Conservation (phyloP, 2,888 invertebrate species). For the Drosophila macrospina region DNA sequence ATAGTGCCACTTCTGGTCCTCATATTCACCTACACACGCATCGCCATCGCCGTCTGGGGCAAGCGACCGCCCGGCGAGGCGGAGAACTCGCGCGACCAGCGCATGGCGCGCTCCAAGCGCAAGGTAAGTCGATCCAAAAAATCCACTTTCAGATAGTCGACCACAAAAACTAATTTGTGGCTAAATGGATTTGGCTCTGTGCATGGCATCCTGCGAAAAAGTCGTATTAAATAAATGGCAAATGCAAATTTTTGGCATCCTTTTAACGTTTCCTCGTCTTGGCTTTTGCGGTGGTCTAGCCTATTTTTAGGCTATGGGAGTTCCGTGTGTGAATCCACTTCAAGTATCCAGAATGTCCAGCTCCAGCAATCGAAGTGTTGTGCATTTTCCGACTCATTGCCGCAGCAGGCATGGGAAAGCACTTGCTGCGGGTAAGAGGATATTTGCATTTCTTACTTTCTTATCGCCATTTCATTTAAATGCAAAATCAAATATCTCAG, state of each 20-base stretch:
- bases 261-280: conserved; percentile 15
- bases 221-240: conserved; percentile 43
- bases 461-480: conserved; percentile 30
- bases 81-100: conserved; percentile 91
- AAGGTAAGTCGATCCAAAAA: conserved; percentile 88
- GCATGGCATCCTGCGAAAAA: conserved; percentile 15
- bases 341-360: conserved; percentile 17
- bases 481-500: conserved; percentile 25
- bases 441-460: conserved; percentile 39
- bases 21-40: conserved; percentile 93
- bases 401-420: conserved; percentile 16
- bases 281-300: conserved; percentile 6
- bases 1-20: conserved; percentile 92
- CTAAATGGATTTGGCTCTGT: conserved; percentile 47
- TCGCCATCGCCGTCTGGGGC: conserved; percentile 95
- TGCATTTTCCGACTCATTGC: conserved; percentile 45
- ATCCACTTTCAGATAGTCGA: conserved; percentile 22
- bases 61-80: conserved; percentile 95
- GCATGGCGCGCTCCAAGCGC: conserved; percentile 93
- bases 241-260: conserved; percentile 44
- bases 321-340: conserved; percentile 15
- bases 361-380: conserved; percentile 8
- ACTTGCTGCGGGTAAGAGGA: background rate
- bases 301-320: conserved; percentile 25
- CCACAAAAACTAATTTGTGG: conserved; percentile 78